A percentile compares a stretch with the other conserved stretches of the same genome.
These are phyloP conservation scores for Agonum fuliginosum DNA, from an alignment of 2,888 invertebrate genomes.

Conservation along the genomic window DNA sequence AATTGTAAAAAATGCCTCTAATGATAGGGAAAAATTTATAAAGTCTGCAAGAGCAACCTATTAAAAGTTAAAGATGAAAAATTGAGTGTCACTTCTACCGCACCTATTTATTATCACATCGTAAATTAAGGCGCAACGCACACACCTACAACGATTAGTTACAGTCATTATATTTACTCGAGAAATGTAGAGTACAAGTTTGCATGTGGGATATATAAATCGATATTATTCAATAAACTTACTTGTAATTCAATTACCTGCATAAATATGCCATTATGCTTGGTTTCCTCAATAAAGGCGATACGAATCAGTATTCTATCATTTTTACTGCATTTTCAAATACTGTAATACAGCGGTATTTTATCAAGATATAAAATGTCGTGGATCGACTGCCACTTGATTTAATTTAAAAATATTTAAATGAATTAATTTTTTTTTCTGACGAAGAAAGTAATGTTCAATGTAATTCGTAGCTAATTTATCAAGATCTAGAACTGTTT, in stretches of 20 bases:
- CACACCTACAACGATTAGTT: slow-evolving; percentile 24
- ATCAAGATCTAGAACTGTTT: too few species aligned
- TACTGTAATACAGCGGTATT: too few species aligned
- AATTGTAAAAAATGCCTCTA: slow-evolving; percentile 7
- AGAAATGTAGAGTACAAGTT: neutral
- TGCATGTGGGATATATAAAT: slow-evolving; percentile 7
- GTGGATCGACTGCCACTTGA: too few species aligned
- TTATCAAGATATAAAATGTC: too few species aligned
- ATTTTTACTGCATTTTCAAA: neutral
- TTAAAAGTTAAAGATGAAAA: slow-evolving; percentile 31
- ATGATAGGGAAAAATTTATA: neutral
- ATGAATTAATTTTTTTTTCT: too few species aligned
- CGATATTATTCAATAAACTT: slow-evolving; percentile 27
- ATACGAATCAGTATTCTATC: neutral
- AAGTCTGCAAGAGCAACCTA: neutral
- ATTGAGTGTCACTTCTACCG: neutral
- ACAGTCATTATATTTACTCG: slow-evolving; percentile 6
- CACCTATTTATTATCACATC: slow-evolving; percentile 29
- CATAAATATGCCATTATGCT: slow-evolving; percentile 7
- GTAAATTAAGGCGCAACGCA: slow-evolving; percentile 16
- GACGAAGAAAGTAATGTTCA: too few species aligned
- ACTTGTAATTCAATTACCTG: slow-evolving; percentile 16
- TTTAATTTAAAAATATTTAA: too few species aligned
- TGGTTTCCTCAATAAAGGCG: slow-evolving; percentile 22
- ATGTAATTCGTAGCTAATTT: too few species aligned